These are phyloP conservation scores for Steatornis caripensis DNA, from an alignment of 2,113 vertebrate species.

Conservation along the genomic window DNA sequence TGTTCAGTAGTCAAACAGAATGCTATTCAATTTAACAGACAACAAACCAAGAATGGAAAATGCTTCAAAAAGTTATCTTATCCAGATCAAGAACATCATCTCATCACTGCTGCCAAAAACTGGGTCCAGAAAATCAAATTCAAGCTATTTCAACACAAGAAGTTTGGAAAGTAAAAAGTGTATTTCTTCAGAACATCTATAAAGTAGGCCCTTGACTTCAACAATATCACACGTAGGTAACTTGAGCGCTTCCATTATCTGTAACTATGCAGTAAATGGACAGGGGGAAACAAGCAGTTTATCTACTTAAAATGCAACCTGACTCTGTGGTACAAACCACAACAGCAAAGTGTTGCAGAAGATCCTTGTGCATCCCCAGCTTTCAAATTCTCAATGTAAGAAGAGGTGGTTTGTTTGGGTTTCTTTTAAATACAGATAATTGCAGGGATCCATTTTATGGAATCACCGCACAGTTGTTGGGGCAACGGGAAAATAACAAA, in stretches of 20 bases:
- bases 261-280: background rate
- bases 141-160: background rate
- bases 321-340: background rate
- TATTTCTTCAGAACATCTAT: background rate
- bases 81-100: background rate
- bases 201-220: background rate
- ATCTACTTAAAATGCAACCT: background rate
- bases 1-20: background rate
- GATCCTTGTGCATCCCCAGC: background rate
- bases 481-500: background rate
- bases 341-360: background rate
- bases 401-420: background rate
- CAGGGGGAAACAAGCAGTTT: background rate
- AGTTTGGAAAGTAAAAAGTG: background rate
- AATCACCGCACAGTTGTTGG: background rate
- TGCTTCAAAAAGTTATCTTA: background rate
- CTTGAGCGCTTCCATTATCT: background rate
- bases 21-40: background rate
- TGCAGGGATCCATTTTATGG: background rate
- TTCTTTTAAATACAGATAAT: background rate
- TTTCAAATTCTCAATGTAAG: background rate
- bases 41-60: background rate
- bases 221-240: rapidly evolving
- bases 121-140: background rate
- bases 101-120: background rate